Evolutionary conservation across 1,140 invertebrate genomes (phyloP).

Genomic region (Dryas iulia): DNA sequence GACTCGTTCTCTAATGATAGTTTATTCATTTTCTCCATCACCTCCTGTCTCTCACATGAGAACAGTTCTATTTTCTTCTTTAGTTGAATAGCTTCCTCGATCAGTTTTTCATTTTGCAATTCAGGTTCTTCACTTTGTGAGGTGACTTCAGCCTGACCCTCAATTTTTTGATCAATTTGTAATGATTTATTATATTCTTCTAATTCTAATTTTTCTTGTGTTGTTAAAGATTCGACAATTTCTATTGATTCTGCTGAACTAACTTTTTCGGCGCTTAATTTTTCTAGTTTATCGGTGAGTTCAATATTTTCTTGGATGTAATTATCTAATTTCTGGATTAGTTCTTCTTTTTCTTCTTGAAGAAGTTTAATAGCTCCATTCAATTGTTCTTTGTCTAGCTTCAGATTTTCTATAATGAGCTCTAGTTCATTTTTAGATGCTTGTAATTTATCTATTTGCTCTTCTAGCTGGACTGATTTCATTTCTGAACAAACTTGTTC

Average conservation of each 20-base stretch:
- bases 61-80: conserved; percentile 85
- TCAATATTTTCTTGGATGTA: conserved; percentile 86
- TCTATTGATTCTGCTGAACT: conserved; percentile 86
- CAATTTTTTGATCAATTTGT: conserved; percentile 38
- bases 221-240: conserved; percentile 84
- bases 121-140: conserved; percentile 38
- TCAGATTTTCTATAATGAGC: conserved; percentile 78
- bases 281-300: conserved; percentile 84
- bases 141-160: conserved; percentile 44
- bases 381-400: conserved; percentile 80
- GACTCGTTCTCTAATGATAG: conserved; percentile 83
- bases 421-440: conserved; percentile 77
- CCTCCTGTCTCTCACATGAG: conserved; percentile 83
- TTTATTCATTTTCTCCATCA: conserved; percentile 85
- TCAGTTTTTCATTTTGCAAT: conserved; percentile 66
- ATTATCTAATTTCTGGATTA: conserved; percentile 81
- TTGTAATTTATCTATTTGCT: conserved; percentile 82
- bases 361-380: conserved; percentile 78
- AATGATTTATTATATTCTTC: conserved; percentile 79
- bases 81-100: conserved; percentile 82
- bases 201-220: conserved; percentile 82
- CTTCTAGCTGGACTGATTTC: conserved; percentile 85
- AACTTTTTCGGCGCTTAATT: conserved; percentile 84
- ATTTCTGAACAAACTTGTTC: conserved; percentile 84
- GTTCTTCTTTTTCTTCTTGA: conserved; percentile 81